Evolutionary conservation across 2,797 vertebrate species (phyloP), one percentile per base, ranked within the genome.

Genomic region (Anableps anableps): DNA sequence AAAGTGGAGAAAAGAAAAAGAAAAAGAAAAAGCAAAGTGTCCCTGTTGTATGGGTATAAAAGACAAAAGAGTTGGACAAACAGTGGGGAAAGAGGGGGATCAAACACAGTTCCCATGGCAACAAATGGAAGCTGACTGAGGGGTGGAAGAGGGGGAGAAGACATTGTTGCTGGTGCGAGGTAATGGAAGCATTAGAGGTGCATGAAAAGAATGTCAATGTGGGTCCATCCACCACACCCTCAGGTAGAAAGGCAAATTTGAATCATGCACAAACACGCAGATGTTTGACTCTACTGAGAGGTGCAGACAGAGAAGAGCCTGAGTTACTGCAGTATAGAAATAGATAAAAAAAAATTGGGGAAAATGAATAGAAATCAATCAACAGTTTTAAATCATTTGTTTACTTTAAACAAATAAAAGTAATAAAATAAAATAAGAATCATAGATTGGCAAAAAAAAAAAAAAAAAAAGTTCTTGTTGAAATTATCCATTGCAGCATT

Each of bases 51-150:
- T 31, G 26, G 23, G 47, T 10, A 31, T 60, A 75, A 1, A 29
- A 47, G 72, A 29, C 38, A 74, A 47, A 66, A 51, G 58, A 75
- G 85, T 47, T 73, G 79, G 55, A 71, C 75, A 75, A 89, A 76
- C 47, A 75, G 85, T 80, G 81, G 77, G 76, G 88, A 55, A 82
- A 82, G 80, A 74, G 74, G 75, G 82, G 85, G 90, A 95, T 95
- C 91, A 95, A 92, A 93, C 62, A 36, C 79, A 64, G 95, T 95
- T 95, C 81, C 94, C 91, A 95, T 96, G 93, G 94, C 82, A 94
- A 96, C 95, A 94, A 94, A 95, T 94, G 90, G 88, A 94, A 92
- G 90, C 89, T 91, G 87, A 87, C 88, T 84, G 78, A 75, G 75
- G 85, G 82, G 72, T 77, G 83, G 76, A 78, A 70, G 75, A 47